These are phyloP conservation scores for Sipha maydis DNA, from an alignment of 2,888 invertebrate species.

Conservation along the genomic window DNA sequence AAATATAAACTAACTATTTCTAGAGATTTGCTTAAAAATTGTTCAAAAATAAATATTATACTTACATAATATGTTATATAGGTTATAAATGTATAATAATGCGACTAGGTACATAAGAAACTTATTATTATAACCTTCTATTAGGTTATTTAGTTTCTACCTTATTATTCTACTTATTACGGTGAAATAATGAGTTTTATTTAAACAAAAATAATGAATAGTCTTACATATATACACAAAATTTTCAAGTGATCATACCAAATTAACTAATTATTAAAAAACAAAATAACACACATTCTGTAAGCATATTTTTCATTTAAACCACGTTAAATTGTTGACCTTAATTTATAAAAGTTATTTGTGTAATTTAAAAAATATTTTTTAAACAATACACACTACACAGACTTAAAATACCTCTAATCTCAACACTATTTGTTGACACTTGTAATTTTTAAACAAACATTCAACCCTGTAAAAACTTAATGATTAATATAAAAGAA, in stretches of 20 bases:
- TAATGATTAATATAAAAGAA: background rate
- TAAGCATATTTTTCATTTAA: background rate
- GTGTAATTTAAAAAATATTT: conserved; percentile 12
- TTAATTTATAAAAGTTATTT: conserved; percentile 30
- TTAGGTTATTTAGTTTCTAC: too few relatives aligned
- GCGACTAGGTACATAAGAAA: too few relatives aligned
- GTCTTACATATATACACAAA: too few relatives aligned
- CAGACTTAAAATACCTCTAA: conserved; percentile 10
- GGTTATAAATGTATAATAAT: too few relatives aligned
- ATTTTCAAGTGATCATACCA: background rate
- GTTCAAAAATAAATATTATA: background rate
- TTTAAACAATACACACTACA: background rate
- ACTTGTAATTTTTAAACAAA: conserved; percentile 28
- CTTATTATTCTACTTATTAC: too few relatives aligned
- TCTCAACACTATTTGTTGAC: conserved; percentile 16
- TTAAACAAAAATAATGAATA: too few relatives aligned
- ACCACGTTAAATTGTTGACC: background rate
- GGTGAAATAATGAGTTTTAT: too few relatives aligned
- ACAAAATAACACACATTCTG: background rate
- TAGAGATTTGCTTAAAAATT: background rate
- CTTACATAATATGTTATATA: too few relatives aligned
- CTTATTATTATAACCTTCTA: too few relatives aligned
- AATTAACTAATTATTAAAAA: background rate
- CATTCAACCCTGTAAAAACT: background rate
- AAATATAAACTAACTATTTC: background rate